Base-by-base conservation (phyloP, 2,113 vertebrate genomes). In the Dissostichus mawsoni region DNA sequence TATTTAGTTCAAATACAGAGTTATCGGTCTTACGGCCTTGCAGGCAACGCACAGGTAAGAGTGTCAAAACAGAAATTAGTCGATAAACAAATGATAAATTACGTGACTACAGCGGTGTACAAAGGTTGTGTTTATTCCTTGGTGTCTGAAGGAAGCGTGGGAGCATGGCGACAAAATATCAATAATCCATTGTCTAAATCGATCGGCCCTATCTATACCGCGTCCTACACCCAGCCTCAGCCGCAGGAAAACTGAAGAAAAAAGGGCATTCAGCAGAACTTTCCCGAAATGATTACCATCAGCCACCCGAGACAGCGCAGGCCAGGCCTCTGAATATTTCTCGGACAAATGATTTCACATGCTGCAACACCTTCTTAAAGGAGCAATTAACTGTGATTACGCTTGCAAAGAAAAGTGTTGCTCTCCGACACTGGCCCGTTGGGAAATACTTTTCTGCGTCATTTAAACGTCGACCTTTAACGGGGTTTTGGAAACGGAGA, bases 331-430 rank as follows among this genome's bases (percentile, higher is more conserved):
- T 73, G 81, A 73, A 85, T 87, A 48, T 89, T 74, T 88, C 86
- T 86, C 71, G 79, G 83, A 88, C 92, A 90, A 87, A 88, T 92
- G 85, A 85, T 88, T 94, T 91, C 88, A 87, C 83, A 81, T 17
- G 79, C 82, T 68, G 91, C 85, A 92, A 94, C 92, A 90, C 89
- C 85, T 94, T 93, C 87, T 81, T 57, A 69, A 69, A 91, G 82
- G 81, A 84, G 88, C 92, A 94, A 95, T 95, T 95, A 95, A 88
- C 86, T 90, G 84, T 85, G 91, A 95, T 94, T 95, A 92, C 69
- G 85, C 83, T 76, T 71, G 87, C 86, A 90, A 88, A 92, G 87
- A 85, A 87, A 90, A 86, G 90, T 87, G 83, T 86, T 89, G 82
- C 87, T 91, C 86, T 82, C 73, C 78, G 87, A 83, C 89, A 84